Evolutionary conservation across 2,888 invertebrate species (phyloP), one percentile per base, ranked within the genome.

Genomic region (Agrochola litura): DNA sequence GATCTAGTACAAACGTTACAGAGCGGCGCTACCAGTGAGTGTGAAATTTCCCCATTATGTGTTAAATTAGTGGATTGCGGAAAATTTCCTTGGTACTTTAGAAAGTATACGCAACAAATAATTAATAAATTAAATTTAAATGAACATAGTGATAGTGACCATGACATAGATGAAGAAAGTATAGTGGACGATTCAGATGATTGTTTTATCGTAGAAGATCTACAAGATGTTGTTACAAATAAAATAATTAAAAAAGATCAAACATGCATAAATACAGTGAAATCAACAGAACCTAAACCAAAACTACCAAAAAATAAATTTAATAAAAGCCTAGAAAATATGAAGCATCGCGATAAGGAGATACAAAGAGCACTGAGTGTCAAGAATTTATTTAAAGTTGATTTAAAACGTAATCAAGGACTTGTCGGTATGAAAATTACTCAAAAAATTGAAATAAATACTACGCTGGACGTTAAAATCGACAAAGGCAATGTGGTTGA

Each of bases 401-500:
- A 93, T 84, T 89, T 91, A 22, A 92, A 92, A 82, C 91, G 86
- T 75, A 94, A 93, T 77, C 84, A 52, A 82, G 93, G 94, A 30
- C 86, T 93, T 46, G 73, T 93, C 41, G 94, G 93, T 16, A 83
- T 94, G 78, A 93, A 87, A 86, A 86, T 93, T 69, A 86, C 73
- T 66, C 86, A 71, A 22, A 80, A 83, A 69, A 10, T 64, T 1
- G 54, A 43, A 56, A 61, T n/a, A 69, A 65, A 61, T 63, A 19
- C 37, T 30, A 73, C 25, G 10, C 9, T 30, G 30, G 61, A 49
- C 3, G 41, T 43, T 60, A 10, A 14, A 64, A 25, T 37, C 16
- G 9, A 61, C 16, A 46, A 9, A 37, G 1, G 25, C 61, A 30
- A 72, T 8, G 6, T 46, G 56, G 54, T 30, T 12, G 71, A 60